These are phyloP conservation scores for Lypha dubia DNA, from an alignment of 2,888 invertebrate genomes.

Conservation along the genomic window DNA sequence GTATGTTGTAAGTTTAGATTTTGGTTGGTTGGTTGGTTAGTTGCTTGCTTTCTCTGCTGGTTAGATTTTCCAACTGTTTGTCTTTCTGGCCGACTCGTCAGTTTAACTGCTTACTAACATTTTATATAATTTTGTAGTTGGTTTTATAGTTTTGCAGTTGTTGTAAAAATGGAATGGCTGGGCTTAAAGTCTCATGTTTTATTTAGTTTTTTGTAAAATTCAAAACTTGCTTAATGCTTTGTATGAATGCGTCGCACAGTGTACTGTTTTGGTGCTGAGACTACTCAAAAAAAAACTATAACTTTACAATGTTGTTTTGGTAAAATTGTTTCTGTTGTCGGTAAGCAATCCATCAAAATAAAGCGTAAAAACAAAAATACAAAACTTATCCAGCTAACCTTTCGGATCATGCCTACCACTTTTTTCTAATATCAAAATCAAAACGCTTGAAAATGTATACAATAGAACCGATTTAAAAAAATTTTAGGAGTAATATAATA, in stretches of 20 bases:
- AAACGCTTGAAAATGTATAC: too few species aligned
- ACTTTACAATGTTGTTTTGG: too few species aligned
- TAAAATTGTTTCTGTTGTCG: too few species aligned
- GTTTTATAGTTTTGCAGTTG: background rate
- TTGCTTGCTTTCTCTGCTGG: constrained; percentile 1
- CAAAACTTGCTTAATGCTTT: constrained; percentile 36
- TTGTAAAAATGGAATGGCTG: constrained; percentile 34
- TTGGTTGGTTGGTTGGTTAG: constrained; percentile 14
- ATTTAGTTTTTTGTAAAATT: constrained; percentile 40
- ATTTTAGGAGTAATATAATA: too few species aligned
- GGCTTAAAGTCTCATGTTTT: constrained; percentile 7
- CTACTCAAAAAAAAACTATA: background rate
- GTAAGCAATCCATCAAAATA: too few species aligned
- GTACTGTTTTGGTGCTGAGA: background rate
- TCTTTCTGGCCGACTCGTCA: background rate
- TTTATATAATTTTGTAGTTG: background rate
- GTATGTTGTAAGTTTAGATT: constrained; percentile 2
- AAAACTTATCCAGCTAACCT: too few species aligned
- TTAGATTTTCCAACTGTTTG: constrained; percentile 12
- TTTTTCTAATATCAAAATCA: too few species aligned
- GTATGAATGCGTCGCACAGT: constrained; percentile 11
- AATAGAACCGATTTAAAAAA: too few species aligned
- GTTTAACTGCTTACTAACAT: constrained; percentile 14
- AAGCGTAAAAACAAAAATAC: too few species aligned
- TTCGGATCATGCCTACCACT: too few species aligned